Percentiles rank a stretch among this genome's conserved stretches.
Conservation (phyloP, 2,888 invertebrate species). For the Drosophila lacicola region DNA sequence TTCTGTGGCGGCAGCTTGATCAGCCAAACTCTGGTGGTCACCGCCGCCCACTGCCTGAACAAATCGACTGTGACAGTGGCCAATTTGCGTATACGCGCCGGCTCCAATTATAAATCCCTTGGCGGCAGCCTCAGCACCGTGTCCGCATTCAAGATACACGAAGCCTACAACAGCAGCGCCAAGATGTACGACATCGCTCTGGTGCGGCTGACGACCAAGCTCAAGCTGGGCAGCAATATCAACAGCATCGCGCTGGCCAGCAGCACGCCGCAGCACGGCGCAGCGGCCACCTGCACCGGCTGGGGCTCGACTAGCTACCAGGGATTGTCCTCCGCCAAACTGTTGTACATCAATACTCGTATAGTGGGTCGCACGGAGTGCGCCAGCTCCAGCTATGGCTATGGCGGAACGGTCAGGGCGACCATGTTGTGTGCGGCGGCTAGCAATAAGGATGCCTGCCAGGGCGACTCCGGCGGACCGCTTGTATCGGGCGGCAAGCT, state of each 20-base stretch:
- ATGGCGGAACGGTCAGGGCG: slow-evolving; percentile 53
- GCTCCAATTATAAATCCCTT: slow-evolving; percentile 29
- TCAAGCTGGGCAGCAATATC: slow-evolving; percentile 38
- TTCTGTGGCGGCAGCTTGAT: slow-evolving; percentile 87
- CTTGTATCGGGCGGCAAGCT: slow-evolving; percentile 62
- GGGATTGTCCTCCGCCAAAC: slow-evolving; percentile 24
- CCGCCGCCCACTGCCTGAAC: slow-evolving; percentile 88
- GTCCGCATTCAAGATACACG: slow-evolving; percentile 38
- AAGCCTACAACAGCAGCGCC: slow-evolving; percentile 17
- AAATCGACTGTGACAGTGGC: slow-evolving; percentile 16
- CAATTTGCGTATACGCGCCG: slow-evolving; percentile 45
- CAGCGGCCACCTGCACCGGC: slow-evolving; percentile 43
- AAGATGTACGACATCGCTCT: slow-evolving; percentile 52
- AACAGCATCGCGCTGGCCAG: slow-evolving; percentile 50
- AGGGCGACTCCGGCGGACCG: slow-evolving; percentile 83
- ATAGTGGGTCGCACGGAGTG: slow-evolving; percentile 81
- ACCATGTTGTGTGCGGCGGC: slow-evolving; percentile 77
- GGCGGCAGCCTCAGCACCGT: slow-evolving; percentile 44
- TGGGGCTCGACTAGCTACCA: slow-evolving; percentile 52
- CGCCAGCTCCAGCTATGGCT: slow-evolving; percentile 83
- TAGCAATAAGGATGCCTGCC: slow-evolving; percentile 73
- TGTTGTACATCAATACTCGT: slow-evolving; percentile 49
- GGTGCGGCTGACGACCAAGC: slow-evolving; percentile 33
- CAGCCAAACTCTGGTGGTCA: slow-evolving; percentile 85
- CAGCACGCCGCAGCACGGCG: slow-evolving; percentile 34